Evolutionary conservation across 2,888 invertebrate genomes (phyloP).

Genomic region (Sclerodermus sp.): DNA sequence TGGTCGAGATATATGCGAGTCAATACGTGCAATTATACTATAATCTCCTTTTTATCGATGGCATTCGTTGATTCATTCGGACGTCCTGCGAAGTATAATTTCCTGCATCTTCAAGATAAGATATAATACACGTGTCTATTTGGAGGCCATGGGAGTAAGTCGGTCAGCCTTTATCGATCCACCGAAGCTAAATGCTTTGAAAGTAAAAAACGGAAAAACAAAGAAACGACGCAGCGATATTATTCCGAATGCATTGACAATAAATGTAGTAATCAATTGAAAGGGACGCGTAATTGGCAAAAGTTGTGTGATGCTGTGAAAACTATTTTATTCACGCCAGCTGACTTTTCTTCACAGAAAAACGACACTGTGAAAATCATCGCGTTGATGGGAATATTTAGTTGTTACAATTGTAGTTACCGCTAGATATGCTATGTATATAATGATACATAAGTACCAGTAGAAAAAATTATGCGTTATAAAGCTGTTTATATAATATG

Average conservation of each 20-base stretch:
- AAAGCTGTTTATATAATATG: constrained; percentile 42
- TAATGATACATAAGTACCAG: constrained; percentile 29
- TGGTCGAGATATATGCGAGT: constrained; percentile 32
- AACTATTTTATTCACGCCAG: constrained; percentile 30
- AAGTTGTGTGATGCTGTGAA: constrained; percentile 24
- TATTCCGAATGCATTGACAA: constrained; percentile 56
- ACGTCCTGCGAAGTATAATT: constrained; percentile 34
- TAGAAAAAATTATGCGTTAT: constrained; percentile 29
- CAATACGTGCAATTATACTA: constrained; percentile 40
- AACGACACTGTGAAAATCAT: constrained; percentile 12
- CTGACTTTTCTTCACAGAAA: constrained; percentile 6
- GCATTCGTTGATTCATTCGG: constrained; percentile 53
- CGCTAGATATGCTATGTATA: constrained; percentile 53
- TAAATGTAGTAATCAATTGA: constrained; percentile 32
- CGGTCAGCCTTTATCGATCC: background rate
- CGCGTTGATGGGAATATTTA: constrained; percentile 36
- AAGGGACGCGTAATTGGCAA: constrained; percentile 18
- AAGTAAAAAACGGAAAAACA: background rate
- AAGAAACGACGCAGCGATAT: constrained; percentile 21
- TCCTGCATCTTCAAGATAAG: constrained; percentile 13
- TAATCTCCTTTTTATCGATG: constrained; percentile 43
- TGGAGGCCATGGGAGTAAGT: background rate
- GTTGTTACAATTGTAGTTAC: constrained; percentile 47
- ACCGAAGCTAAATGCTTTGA: background rate
- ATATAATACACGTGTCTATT: background rate